Percentiles rank a stretch among this genome's conserved stretches.
Evolutionary conservation across 1,140 invertebrate genomes (phyloP).

Genomic region (Lepidotrigona ventralis): DNA sequence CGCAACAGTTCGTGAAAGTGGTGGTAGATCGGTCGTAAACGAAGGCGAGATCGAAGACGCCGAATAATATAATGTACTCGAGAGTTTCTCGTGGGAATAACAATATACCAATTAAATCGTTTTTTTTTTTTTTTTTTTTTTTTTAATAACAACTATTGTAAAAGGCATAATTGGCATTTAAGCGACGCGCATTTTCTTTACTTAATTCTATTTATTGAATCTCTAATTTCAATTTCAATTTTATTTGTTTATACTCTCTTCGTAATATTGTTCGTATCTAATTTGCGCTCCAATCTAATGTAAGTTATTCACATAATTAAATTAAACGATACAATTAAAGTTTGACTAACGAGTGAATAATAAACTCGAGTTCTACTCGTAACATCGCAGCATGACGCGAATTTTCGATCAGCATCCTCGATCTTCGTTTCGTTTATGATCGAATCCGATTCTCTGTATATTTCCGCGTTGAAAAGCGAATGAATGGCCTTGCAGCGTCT

Average conservation of each 20-base stretch:
- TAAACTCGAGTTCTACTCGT: background rate
- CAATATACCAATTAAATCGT: too few species aligned
- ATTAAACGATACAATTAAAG: too few species aligned
- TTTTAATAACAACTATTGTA: background rate
- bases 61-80: background rate
- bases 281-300: too few species aligned
- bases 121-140: background rate
- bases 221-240: too few species aligned
- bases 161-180: too few species aligned
- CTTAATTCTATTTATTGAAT: too few species aligned
- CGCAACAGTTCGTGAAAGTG: constrained; percentile 25
- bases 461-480: background rate
- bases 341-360: background rate
- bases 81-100: background rate
- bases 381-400: background rate
- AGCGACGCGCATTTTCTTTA: too few species aligned
- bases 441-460: background rate
- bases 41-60: constrained; percentile 19
- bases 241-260: too few species aligned
- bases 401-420: background rate
- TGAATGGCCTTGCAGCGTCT: constrained; percentile 45
- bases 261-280: too few species aligned
- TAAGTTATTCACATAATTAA: too few species aligned
- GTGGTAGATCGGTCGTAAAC: constrained; percentile 11
- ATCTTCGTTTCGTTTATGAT: background rate